Evolutionary conservation across 1,140 invertebrate genomes (phyloP).

Genomic region (Euglossa dilemma): DNA sequence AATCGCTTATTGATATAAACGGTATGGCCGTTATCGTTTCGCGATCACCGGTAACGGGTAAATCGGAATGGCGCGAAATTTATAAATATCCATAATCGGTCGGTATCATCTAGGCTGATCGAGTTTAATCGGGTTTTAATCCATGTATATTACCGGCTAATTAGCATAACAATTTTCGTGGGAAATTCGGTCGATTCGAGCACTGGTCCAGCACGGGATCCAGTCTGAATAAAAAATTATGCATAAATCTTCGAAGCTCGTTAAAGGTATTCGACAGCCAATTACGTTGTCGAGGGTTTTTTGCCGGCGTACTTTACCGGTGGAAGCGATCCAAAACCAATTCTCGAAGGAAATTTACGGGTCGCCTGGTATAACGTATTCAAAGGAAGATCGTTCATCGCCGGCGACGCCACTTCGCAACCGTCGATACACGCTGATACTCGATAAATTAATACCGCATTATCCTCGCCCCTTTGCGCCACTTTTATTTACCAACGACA

Average conservation of each 20-base stretch:
- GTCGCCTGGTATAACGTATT: conserved; percentile 58
- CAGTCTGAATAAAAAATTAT: conserved; percentile 58
- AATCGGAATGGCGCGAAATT: neutral
- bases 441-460: conserved; percentile 38
- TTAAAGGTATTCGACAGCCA: conserved; percentile 68
- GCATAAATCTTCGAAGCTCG: conserved; percentile 65
- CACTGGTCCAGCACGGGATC: conserved; percentile 7
- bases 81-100: conserved; percentile 23
- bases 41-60: neutral
- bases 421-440: conserved; percentile 25
- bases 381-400: conserved; percentile 53
- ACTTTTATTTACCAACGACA: neutral
- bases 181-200: conserved; percentile 53
- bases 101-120: conserved; percentile 16
- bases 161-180: conserved; percentile 60
- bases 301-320: conserved; percentile 58
- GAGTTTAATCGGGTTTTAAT: conserved; percentile 55
- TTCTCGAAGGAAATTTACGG: conserved; percentile 63
- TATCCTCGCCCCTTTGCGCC: neutral
- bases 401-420: neutral
- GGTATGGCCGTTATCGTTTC: conserved; percentile 1
- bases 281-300: conserved; percentile 69
- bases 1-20: neutral
- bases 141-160: conserved; percentile 57
- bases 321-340: conserved; percentile 66